Percentiles rank a stretch among this genome's conserved stretches.
These are phyloP conservation scores for Nesidiocoris tenuis DNA, from an alignment of 2,888 invertebrate species.

Conservation along the genomic window DNA sequence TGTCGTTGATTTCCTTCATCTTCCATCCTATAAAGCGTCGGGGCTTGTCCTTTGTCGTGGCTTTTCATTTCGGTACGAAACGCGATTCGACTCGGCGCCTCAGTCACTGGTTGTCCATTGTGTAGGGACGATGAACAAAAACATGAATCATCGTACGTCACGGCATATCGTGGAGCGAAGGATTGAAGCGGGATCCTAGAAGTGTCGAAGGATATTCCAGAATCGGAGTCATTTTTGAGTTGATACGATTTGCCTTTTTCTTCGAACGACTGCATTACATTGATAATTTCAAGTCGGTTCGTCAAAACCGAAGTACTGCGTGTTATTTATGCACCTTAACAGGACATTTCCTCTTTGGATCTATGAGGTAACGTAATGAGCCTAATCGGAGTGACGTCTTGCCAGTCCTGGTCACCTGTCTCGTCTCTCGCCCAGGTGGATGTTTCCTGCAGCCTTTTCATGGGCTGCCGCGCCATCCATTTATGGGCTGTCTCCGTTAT, in stretches of 20 bases:
- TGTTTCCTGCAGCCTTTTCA: not conserved
- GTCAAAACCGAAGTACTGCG: too few species aligned
- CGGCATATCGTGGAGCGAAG: not conserved
- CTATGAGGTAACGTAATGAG: not conserved
- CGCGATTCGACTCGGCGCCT: conserved; percentile 6
- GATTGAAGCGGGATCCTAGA: too few species aligned
- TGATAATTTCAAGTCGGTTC: too few species aligned
- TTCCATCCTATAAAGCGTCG: not conserved
- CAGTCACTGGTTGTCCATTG: not conserved
- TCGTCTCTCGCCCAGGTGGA: not conserved
- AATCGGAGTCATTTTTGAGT: too few species aligned
- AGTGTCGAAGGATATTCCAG: too few species aligned
- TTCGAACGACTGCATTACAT: too few species aligned
- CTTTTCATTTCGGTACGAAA: conserved; percentile 1
- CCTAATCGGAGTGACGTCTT: not conserved
- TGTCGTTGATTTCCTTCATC: not conserved
- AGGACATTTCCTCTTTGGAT: too few species aligned
- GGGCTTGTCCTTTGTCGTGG: conserved; percentile 6
- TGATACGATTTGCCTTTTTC: too few species aligned
- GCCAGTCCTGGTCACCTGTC: not conserved
- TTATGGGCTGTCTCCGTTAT: not conserved
- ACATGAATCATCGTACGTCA: conserved; percentile 6
- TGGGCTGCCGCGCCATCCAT: not conserved
- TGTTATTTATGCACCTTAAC: too few species aligned
- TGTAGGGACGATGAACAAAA: not conserved